These are phyloP conservation scores for Limnothrissa miodon DNA, from an alignment of 2,113 vertebrate species.

Conservation along the genomic window DNA sequence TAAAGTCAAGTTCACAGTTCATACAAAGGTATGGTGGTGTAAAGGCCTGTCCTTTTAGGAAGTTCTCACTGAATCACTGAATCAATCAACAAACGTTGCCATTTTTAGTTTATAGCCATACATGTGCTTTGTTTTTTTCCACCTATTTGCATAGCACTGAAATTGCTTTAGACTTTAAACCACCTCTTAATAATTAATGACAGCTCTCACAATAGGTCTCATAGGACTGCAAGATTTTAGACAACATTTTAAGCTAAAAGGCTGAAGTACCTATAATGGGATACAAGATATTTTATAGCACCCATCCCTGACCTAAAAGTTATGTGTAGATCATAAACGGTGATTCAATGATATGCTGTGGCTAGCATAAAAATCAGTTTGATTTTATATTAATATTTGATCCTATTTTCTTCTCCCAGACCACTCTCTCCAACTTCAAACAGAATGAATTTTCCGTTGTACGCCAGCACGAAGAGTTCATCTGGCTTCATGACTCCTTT, in stretches of 20 bases:
- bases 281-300: not conserved
- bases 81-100: not conserved
- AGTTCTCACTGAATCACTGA: not conserved
- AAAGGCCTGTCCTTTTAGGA: not conserved
- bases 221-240: not conserved
- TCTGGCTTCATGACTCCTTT: constrained; percentile 98
- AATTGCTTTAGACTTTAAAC: constrained; percentile 6
- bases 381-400: not conserved
- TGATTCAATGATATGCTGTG: not conserved
- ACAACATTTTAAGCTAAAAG: not conserved
- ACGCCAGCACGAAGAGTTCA: constrained; percentile 96
- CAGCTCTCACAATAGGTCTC: not conserved
- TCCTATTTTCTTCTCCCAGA: constrained; percentile 65
- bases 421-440: constrained; percentile 97
- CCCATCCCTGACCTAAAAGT: not conserved
- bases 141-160: not conserved
- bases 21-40: constrained; percentile 85
- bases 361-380: not conserved
- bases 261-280: not conserved
- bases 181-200: constrained; percentile 11
- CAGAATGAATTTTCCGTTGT: constrained; percentile 98
- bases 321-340: not conserved
- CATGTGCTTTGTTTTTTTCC: not conserved
- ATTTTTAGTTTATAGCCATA: not conserved
- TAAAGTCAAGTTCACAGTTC: constrained; percentile 99